Evolutionary conservation across 2,888 invertebrate species (phyloP).

Genomic region (Trichopoda pennipes): DNA sequence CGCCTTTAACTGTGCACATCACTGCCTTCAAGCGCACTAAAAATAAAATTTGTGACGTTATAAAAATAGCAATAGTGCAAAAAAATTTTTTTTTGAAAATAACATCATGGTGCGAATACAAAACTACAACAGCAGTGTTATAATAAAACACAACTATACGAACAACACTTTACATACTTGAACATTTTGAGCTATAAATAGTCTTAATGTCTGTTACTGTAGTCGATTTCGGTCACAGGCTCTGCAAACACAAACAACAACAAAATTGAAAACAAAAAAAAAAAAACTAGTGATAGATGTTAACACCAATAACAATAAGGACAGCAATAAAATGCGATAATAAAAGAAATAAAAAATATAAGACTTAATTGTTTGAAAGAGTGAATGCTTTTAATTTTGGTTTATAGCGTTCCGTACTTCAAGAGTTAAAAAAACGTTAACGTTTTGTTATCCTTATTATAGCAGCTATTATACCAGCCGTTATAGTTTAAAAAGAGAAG

Average conservation of each 20-base stretch:
- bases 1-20: constrained; percentile 35
- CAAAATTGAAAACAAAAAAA: not conserved
- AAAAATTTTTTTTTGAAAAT: constrained; percentile 40
- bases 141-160: constrained; percentile 4
- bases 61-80: constrained; percentile 38
- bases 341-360: constrained; percentile 31
- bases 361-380: not conserved
- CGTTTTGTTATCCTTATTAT: no score
- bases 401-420: no score
- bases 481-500: no score
- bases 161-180: constrained; percentile 13
- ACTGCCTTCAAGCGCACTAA: constrained; percentile 13
- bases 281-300: constrained; percentile 26
- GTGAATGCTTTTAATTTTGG: not conserved
- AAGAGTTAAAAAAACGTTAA: no score
- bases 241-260: not conserved
- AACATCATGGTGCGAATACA: constrained; percentile 28
- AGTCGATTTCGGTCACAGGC: constrained; percentile 21
- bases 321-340: constrained; percentile 40
- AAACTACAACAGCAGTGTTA: constrained; percentile 15
- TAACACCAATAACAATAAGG: constrained; percentile 24
- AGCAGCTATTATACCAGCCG: no score
- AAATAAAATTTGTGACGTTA: constrained; percentile 33
- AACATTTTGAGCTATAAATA: constrained; percentile 40
- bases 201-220: constrained; percentile 51